phyloP scores from a whole-genome alignment of 2,797 vertebrate species.

The Micrastur ruficollis region DNA sequence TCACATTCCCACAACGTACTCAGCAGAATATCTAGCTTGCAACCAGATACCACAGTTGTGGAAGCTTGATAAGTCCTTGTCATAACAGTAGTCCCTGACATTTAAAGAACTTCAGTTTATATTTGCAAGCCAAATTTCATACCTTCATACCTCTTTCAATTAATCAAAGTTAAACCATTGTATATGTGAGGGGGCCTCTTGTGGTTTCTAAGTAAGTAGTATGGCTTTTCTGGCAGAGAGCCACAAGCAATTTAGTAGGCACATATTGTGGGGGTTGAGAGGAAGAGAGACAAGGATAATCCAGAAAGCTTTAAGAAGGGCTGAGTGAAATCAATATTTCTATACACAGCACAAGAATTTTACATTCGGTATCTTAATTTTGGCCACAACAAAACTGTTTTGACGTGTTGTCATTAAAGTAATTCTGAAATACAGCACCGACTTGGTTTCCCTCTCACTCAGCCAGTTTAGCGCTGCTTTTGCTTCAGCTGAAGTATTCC shows the following conservation, averaged over 20 bases:
- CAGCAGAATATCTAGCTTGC: background rate
- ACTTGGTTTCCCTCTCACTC: background rate
- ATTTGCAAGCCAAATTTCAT: conserved; percentile 51
- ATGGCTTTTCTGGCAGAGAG: conserved; percentile 59
- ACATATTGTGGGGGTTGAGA: background rate
- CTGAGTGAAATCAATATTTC: conserved; percentile 7
- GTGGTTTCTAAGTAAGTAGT: conserved; percentile 63
- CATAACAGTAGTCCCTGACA: conserved; percentile 37
- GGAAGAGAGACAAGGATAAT: background rate
- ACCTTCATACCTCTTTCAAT: conserved; percentile 40
- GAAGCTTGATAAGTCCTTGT: conserved; percentile 16
- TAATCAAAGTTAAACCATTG: conserved; percentile 62
- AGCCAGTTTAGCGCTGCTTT: background rate
- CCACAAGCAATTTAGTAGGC: conserved; percentile 51
- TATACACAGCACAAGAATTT: background rate
- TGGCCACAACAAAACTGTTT: background rate
- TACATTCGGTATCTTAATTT: background rate
- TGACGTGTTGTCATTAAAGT: background rate
- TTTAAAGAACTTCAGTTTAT: conserved; percentile 42
- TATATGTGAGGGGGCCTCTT: conserved; percentile 52
- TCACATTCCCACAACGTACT: background rate
- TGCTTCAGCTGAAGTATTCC: background rate
- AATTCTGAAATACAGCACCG: background rate
- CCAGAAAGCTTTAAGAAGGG: conserved; percentile 11
- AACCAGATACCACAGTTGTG: background rate